These are phyloP conservation scores for Drosophila punjabiensis DNA, from an alignment of 1,140 invertebrate genomes.

Conservation along the genomic window DNA sequence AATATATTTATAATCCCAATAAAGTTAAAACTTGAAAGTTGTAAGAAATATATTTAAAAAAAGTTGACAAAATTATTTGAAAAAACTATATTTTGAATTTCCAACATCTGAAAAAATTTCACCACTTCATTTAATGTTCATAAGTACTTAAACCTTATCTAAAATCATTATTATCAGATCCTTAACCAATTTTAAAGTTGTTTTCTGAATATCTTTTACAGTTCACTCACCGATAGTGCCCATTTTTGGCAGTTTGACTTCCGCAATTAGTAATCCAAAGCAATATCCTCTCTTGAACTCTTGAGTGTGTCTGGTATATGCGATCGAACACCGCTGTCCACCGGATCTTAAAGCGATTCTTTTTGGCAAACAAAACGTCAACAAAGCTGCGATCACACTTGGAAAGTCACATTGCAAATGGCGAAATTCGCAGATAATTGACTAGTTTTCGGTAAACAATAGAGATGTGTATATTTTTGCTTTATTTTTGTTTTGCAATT, in stretches of 20 bases:
- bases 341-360: conserved; percentile 9
- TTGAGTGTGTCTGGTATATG: conserved; percentile 4
- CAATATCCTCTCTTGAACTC: conserved; percentile 24
- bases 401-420: conserved; percentile 75
- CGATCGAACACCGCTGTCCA: background rate
- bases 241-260: conserved; percentile 48
- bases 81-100: too few relatives aligned
- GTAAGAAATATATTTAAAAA: too few relatives aligned
- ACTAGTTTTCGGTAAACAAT: conserved; percentile 54
- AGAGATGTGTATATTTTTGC: conserved; percentile 7
- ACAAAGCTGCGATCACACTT: conserved; percentile 57
- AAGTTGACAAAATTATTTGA: too few relatives aligned
- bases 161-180: background rate
- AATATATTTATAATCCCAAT: background rate
- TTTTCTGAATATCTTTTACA: background rate
- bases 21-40: background rate
- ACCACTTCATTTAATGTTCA: too few relatives aligned
- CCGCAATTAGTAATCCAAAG: conserved; percentile 45
- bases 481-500: conserved; percentile 40
- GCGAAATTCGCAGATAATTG: conserved; percentile 38
- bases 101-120: too few relatives aligned
- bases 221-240: conserved; percentile 69
- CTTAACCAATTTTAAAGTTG: background rate
- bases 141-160: background rate
- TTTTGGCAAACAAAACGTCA: conserved; percentile 48